These are phyloP conservation scores for Zelostemma sp. DNA, from an alignment of 1,140 invertebrate genomes.

Conservation along the genomic window DNA sequence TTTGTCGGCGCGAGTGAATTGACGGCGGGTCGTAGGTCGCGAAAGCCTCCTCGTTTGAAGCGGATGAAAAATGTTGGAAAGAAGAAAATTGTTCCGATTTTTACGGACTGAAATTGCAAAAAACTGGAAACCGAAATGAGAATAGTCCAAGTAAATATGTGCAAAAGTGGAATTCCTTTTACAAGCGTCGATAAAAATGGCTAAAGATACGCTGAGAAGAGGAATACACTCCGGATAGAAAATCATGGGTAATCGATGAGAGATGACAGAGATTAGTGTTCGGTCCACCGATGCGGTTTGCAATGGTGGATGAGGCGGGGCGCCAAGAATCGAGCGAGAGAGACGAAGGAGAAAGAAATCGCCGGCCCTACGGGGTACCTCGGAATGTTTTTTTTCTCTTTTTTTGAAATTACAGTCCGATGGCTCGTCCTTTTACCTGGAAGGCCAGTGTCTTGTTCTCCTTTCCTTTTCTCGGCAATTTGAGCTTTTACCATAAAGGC, in stretches of 20 bases:
- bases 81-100: too few species aligned
- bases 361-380: constrained; percentile 9
- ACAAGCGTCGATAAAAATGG: not conserved
- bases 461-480: constrained; percentile 14
- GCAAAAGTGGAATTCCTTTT: not conserved
- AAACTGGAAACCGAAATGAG: too few species aligned
- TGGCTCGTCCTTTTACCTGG: constrained; percentile 19
- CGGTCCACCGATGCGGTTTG: constrained; percentile 11
- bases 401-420: constrained; percentile 28
- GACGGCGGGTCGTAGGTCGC: constrained; percentile 23
- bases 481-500: constrained; percentile 23
- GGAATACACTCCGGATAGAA: too few species aligned
- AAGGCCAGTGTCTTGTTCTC: constrained; percentile 16
- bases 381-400: constrained; percentile 28
- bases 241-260: constrained; percentile 20
- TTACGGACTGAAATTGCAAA: too few species aligned
- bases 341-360: not conserved
- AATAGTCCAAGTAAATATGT: not conserved
- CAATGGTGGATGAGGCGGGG: constrained; percentile 13
- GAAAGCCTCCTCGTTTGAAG: not conserved
- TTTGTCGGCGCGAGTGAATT: constrained; percentile 4
- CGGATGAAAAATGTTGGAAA: not conserved
- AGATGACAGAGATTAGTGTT: constrained; percentile 34
- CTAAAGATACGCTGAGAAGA: not conserved
- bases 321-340: constrained; percentile 19